Conservation (phyloP, 2,797 vertebrate genomes). For the Bradypodion pumilum region DNA sequence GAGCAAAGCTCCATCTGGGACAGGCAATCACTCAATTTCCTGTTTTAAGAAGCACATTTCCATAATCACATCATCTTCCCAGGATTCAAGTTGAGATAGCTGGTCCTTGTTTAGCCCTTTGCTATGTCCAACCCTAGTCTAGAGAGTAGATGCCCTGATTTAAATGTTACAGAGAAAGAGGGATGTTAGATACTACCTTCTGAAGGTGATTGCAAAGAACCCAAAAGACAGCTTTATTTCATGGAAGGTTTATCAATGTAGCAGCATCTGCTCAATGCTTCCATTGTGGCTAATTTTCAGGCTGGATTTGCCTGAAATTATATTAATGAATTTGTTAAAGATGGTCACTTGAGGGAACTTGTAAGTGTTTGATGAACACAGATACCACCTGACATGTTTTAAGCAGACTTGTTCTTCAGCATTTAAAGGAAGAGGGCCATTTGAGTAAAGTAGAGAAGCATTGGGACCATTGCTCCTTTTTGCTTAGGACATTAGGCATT, state of each 20-base stretch:
- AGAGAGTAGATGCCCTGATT: too few species aligned
- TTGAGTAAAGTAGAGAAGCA: conserved; percentile 48
- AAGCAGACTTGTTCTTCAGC: conserved; percentile 15
- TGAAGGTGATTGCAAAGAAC: conserved; percentile 23
- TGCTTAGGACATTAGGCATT: conserved; percentile 31
- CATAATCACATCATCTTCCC: too few species aligned
- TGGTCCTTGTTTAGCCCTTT: too few species aligned
- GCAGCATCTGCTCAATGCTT: not conserved
- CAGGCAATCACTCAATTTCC: too few species aligned
- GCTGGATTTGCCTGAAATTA: conserved; percentile 13
- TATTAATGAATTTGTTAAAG: conserved; percentile 40
- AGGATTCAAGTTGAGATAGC: too few species aligned
- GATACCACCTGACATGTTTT: conserved; percentile 34
- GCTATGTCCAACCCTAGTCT: too few species aligned
- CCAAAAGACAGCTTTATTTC: not conserved
- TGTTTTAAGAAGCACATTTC: too few species aligned
- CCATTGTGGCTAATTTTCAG: conserved; percentile 46
- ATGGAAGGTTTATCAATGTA: not conserved
- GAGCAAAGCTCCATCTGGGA: too few species aligned
- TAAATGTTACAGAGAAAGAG: too few species aligned
- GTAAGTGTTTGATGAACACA: conserved; percentile 45
- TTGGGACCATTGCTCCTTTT: conserved; percentile 27
- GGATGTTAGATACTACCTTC: conserved; percentile 9
- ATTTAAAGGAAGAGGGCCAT: conserved; percentile 5
- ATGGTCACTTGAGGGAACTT: conserved; percentile 11